Evolutionary conservation across 2,888 invertebrate genomes (phyloP), one percentile per base, ranked within the genome.

Genomic region (Leptura quadrifasciata): DNA sequence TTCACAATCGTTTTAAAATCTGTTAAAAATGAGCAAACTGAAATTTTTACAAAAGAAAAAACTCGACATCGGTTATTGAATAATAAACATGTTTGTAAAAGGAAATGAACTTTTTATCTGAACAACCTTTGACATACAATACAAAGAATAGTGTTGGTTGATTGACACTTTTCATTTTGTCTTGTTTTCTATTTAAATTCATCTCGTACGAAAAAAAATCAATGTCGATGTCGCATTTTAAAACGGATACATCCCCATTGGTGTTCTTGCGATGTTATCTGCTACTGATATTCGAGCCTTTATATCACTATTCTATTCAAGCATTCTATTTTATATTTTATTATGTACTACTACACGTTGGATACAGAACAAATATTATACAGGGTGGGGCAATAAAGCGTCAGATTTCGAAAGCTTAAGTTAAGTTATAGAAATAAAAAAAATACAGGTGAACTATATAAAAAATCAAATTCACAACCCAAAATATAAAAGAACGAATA

Each of bases 91-190:
- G 79, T 85, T 87, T 86, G 82, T 84, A 86, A 86, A 86, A 86
- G 88, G 87, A 88, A 88, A 88, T 88, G 88, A 86, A 87, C 85
- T 87, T 87, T 87, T 88, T 88, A 88, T 88, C 87, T 83, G 82
- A 76, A 79, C 83, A 84, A 87, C 87, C 86, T 84, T 81, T 84
- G 85, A 84, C 86, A 84, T 76, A 64, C 61, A 64, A 75, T 79
- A 85, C 84, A 85, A 85, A 84, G 84, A 84, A 79, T 81, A 79
- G 80, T 81, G 81, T 80, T 75, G 79, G 80, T 78, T 85, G 86
- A 86, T 82, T 86, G 86, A 86, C 86, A 84, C 81, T 85, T 85
- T 86, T 85, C 85, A 84, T 84, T 84, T 84, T 83, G 84, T 83
- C 84, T 84, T 84, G 84, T 85, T 86, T 85, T 83, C 83, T 84